Evolutionary conservation across 2,888 invertebrate genomes (phyloP), one percentile per base, ranked within the genome.

Genomic region (Ophion slaviceki): DNA sequence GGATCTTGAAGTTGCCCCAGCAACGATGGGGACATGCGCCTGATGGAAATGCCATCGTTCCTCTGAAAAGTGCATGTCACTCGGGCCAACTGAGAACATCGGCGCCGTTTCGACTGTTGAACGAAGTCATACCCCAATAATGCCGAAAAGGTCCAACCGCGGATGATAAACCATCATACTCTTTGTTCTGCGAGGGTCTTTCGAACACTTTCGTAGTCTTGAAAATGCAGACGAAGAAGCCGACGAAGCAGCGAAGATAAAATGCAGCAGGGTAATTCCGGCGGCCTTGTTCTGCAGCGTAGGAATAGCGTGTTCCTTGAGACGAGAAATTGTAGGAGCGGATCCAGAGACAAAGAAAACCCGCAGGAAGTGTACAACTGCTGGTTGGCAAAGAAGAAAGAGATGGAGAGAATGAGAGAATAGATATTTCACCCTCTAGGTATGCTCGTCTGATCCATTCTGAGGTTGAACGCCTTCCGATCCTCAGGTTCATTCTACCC

Each of bases 371-470:
- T 74, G 78, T 53, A 53, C 70, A 80, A 84, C 84, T 80, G 82
- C 78, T 80, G 82, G 68, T 68, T 72, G 76, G 71, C 32, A 53
- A 53, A 53, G 53, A 59, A 67, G 84, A 76, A 59, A 61, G 45
- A 62, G 45, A 59, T 20, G 17, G 24, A 59, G 77, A 59, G 53
- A n/a, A 59, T 20, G 20, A 6, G 64, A 57, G 53, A 76, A 64
- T 28, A 71, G 67, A 64, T 72, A 64, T 75, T 78, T 82, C 32
- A 32, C 28, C 57, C 59, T 28, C 66, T 67, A 61, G 36, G 79
- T 82, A 70, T 68, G 82, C 70, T 83, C 82, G 80, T 77, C 86
- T 85, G 83, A 86, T 83, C 79, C 80, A 53, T 83, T 77, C 66
- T 74, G 72, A 67, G 79, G 68, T 67, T 85, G 72, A 85, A 78